These are phyloP conservation scores for Psix sp. DNA, from an alignment of 1,140 invertebrate species.

Conservation along the genomic window DNA sequence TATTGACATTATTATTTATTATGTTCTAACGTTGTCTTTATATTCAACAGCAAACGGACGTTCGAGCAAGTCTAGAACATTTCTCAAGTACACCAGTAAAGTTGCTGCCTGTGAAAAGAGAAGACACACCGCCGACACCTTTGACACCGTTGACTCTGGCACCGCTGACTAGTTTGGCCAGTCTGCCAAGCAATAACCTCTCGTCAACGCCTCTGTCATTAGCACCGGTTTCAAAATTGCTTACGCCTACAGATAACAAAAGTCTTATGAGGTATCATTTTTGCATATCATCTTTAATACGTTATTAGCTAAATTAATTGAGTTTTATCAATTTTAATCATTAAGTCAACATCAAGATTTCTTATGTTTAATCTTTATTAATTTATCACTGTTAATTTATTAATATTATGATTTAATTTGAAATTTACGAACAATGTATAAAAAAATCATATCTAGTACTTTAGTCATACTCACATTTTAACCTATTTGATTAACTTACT, in stretches of 20 bases:
- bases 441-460: too few species aligned
- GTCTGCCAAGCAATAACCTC: conserved; percentile 73
- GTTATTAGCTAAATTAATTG: too few species aligned
- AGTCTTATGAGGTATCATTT: conserved; percentile 73
- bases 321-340: too few species aligned
- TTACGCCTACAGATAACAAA: conserved; percentile 72
- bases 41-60: conserved; percentile 73
- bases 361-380: too few species aligned
- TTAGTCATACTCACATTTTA: too few species aligned
- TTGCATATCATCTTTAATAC: neutral
- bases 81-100: conserved; percentile 75
- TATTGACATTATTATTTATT: too few species aligned
- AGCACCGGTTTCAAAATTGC: conserved; percentile 73
- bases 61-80: conserved; percentile 74
- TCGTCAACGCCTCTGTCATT: conserved; percentile 73
- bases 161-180: conserved; percentile 75
- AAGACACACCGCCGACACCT: conserved; percentile 74
- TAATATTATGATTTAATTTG: too few species aligned
- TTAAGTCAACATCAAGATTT: too few species aligned
- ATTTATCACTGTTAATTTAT: too few species aligned
- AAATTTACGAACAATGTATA: too few species aligned
- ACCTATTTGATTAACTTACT: too few species aligned
- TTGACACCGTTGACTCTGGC: conserved; percentile 73
- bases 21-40: conserved; percentile 19
- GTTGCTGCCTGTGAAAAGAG: conserved; percentile 73